A percentile compares a stretch with the other conserved stretches of the same genome.
Conservation (phyloP, 1,140 invertebrate species). For the Sipha flava region DNA sequence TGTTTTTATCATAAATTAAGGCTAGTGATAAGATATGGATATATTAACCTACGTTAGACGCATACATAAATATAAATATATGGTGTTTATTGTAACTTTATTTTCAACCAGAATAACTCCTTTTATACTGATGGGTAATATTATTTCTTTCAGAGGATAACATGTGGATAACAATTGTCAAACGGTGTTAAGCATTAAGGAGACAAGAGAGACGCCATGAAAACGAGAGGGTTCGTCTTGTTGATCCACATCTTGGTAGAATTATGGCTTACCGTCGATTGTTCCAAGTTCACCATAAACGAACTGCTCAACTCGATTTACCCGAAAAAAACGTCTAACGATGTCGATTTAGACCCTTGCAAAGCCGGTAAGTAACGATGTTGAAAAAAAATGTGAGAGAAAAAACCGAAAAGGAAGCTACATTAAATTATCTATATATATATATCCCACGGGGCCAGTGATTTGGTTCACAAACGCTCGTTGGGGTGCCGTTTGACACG, state of each 20-base stretch:
- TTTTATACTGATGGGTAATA: too few relatives aligned
- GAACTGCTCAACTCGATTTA: conserved; percentile 57
- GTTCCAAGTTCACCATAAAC: conserved; percentile 56
- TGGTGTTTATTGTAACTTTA: too few relatives aligned
- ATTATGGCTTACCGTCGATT: conserved; percentile 38
- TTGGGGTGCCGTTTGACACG: not conserved
- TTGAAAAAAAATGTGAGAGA: not conserved
- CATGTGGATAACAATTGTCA: not conserved
- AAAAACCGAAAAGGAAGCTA: not conserved
- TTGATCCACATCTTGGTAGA: conserved; percentile 41
- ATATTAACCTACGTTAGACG: too few relatives aligned
- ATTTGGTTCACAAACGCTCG: not conserved
- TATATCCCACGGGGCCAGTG: not conserved
- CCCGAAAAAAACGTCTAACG: conserved; percentile 58
- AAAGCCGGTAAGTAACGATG: conserved; percentile 61
- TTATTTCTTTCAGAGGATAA: not conserved
- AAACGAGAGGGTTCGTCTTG: not conserved
- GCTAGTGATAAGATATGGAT: not conserved
- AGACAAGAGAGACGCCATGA: not conserved
- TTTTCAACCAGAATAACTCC: too few relatives aligned
- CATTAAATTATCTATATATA: not conserved
- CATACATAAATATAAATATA: not conserved
- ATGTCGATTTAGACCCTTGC: conserved; percentile 74
- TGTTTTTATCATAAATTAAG: not conserved
- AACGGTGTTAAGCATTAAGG: not conserved